Conservation (phyloP, 2,113 vertebrate species). For the Mesoclemmys tuberculata region DNA sequence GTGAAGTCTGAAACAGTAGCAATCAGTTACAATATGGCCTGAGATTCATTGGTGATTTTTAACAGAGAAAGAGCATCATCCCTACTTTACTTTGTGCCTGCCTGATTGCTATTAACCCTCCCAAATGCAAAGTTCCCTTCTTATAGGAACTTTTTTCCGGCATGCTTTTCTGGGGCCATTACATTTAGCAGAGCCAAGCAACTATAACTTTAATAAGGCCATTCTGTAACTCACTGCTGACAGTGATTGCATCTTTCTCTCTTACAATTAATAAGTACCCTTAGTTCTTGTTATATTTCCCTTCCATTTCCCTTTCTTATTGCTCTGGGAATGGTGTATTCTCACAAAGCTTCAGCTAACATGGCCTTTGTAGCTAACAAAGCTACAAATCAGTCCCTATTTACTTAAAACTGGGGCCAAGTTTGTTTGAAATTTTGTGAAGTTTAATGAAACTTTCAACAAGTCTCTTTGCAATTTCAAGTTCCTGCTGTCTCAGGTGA, state of each 20-base stretch:
- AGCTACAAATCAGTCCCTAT: neutral
- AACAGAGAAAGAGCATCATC: neutral
- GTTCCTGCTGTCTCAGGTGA: neutral
- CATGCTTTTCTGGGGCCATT: neutral
- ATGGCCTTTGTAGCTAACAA: too few relatives aligned
- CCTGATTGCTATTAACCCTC: neutral
- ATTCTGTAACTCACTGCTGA: neutral
- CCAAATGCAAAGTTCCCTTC: neutral
- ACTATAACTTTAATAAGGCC: neutral
- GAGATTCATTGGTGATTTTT: neutral
- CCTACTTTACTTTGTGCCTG: neutral
- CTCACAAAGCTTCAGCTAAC: neutral
- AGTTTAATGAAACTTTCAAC: neutral
- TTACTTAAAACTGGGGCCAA: neutral
- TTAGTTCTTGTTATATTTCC: neutral
- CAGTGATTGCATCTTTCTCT: neutral
- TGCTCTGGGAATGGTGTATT: neutral
- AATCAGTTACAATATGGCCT: neutral
- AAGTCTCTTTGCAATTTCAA: neutral
- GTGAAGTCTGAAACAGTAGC: neutral
- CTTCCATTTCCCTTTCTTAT: neutral
- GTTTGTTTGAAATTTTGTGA: neutral
- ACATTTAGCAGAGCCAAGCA: neutral
- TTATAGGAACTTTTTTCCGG: neutral
- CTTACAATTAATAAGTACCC: neutral